Base-by-base conservation (phyloP, 2,113 vertebrate species). In the Lonchura striata region DNA sequence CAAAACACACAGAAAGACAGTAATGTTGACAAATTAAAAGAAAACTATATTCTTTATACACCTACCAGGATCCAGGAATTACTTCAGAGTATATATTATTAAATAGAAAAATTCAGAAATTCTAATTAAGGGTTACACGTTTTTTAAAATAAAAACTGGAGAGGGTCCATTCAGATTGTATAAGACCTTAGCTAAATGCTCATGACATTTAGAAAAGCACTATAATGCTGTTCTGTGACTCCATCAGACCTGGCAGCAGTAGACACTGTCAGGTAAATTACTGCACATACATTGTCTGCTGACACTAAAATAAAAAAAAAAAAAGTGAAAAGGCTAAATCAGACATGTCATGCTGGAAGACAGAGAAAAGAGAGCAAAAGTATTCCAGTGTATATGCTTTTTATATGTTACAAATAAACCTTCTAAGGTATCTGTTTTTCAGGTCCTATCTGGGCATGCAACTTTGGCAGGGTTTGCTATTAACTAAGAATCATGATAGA, bases 221-320 rank as follows among this genome's bases (percentile, higher is more conserved):
- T 94, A 54, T 64, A 95, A 93, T 95, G 86, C 80, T 84, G 72
- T 72, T 95, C 80, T 95, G 61, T 88, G 82, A 97, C 79, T 97
- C 92, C 60, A 95, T 95, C 90, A 95, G 95, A 96, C 91, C 97
- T 97, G 96, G 82, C 35, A 89, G 75, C 76, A 66, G 44, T 22
- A 92, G 82, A 84, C 70, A 84, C 46, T 72, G 86, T 97, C 96
- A 97, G 95, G 95, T 97, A 97, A 97, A 97, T 97, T 96, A 97
- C 84, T 31, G 41, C 25, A 22, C 84, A 84, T 57, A 92, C 63
- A 93, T 82, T 95, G 49, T 91, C 93, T 93, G 91, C 84, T 94
- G 91, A 87, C 65, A 94, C 49, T 57, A 33, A 71, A 94, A 90
- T 82, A 61, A 86, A 88, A 87, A 77, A 87, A 91, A 92, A 80